Evolutionary conservation across 1,140 invertebrate species (phyloP), one percentile per base, ranked within the genome.

Genomic region (Trichoplusia ni): DNA sequence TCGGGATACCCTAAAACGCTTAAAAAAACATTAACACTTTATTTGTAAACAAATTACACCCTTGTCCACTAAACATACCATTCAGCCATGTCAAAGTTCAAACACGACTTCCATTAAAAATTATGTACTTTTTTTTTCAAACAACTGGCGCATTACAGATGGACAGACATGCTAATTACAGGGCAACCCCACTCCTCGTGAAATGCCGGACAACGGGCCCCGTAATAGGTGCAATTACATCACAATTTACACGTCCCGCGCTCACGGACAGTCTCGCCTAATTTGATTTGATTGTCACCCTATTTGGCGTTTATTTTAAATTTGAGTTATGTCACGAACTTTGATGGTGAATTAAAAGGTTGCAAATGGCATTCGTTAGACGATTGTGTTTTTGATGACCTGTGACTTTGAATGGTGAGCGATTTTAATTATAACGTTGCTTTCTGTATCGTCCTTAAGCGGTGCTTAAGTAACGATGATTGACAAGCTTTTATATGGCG

Each of bases 271-370:
- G 79, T 80, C 70, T 73, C 64, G 56, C 71, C 74, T 82, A 82
- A 82, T 84, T 84, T 75, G 73, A 84, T 84, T 78, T 81, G 72
- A 81, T 84, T 84, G 79, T 84, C 82, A 78, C 75, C 72, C 73
- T 59, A 68, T 73, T 77, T 68, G 69, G 71, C 69, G 71, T 76
- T 75, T 77, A 79, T 82, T 79, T 81, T 79, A 81, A 84, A 75
- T 73, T 70, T 64, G 31, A 69, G 70, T 73, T 59, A 40, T 47
- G 38, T 33, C 16, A 35, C n/a, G 47, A 3, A 40, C 33, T 56
- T 27, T 56, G 23, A 56, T 37, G 35, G 35, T n/a, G n/a, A 56
- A 23, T 56, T 38, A 56, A 56, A 38, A 38, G 44, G 13, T n/a
- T 14, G 29, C 14, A 16, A 47, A 49, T 49, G 46, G 0, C 6